Percentiles rank a stretch among this genome's conserved stretches.
Conservation (phyloP, 2,888 invertebrate genomes). For the Drepana falcataria region DNA sequence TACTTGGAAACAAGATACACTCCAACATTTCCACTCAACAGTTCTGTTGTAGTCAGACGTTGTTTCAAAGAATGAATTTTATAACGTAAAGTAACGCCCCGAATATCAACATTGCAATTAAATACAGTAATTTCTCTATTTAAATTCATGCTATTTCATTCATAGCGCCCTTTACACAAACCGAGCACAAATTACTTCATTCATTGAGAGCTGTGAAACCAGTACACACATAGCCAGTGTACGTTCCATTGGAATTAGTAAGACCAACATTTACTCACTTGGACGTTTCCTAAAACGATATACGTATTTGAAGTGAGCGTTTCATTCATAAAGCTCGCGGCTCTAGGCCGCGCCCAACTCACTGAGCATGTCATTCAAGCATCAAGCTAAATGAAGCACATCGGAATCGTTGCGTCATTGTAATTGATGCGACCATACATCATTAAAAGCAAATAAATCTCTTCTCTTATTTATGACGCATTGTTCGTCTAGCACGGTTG, state of each 20-base stretch:
- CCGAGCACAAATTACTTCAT: background rate
- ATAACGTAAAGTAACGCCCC: no score
- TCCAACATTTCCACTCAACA: no score
- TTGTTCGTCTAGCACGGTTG: background rate
- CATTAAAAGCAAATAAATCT: conserved; percentile 11
- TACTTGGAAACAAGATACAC: no score
- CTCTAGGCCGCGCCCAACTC: conserved; percentile 32
- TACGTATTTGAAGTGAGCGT: conserved; percentile 5
- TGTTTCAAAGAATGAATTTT: no score
- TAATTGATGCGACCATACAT: conserved; percentile 25
- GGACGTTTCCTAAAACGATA: conserved; percentile 1
- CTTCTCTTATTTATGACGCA: background rate
- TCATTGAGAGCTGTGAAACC: background rate
- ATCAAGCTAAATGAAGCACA: conserved; percentile 34
- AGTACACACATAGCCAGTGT: background rate
- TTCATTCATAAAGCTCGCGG: conserved; percentile 37
- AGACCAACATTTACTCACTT: background rate
- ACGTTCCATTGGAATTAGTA: background rate
- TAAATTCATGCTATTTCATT: no score
- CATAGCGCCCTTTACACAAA: no score
- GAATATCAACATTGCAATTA: no score
- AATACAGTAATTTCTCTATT: no score
- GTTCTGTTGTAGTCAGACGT: no score
- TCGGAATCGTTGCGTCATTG: conserved; percentile 30
- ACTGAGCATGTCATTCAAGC: conserved; percentile 37